Evolutionary conservation across 2,888 invertebrate genomes (phyloP).

Genomic region (Falcaria lacertinaria): DNA sequence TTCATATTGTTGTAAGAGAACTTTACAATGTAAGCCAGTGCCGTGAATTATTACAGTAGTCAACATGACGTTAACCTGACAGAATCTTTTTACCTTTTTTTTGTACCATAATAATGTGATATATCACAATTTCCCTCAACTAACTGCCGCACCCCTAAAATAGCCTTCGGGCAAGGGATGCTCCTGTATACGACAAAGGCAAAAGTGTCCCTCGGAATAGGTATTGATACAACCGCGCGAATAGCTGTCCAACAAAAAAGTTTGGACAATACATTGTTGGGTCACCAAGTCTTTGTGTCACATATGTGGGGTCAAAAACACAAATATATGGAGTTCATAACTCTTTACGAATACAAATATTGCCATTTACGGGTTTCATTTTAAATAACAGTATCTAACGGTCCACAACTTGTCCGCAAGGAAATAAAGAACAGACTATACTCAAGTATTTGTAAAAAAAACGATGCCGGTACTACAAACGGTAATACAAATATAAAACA

Average conservation of each 20-base stretch:
- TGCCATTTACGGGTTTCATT: background rate
- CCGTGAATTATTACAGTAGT: too few relatives aligned
- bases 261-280: conserved; percentile 2
- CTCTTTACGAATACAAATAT: background rate
- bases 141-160: conserved; percentile 26
- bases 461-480: too few relatives aligned
- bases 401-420: too few relatives aligned
- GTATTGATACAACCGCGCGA: conserved; percentile 12
- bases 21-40: too few relatives aligned
- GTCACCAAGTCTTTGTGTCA: background rate
- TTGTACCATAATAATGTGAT: too few relatives aligned
- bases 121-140: conserved; percentile 6
- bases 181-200: conserved; percentile 32
- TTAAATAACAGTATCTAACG: too few relatives aligned
- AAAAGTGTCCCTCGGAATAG: conserved; percentile 9
- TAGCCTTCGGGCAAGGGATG: conserved; percentile 27
- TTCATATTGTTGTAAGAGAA: too few relatives aligned
- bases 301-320: background rate
- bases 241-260: conserved; percentile 13
- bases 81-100: too few relatives aligned
- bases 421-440: too few relatives aligned
- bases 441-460: too few relatives aligned
- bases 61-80: too few relatives aligned
- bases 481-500: too few relatives aligned
- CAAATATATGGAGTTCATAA: background rate